Evolutionary conservation across 2,888 invertebrate species (phyloP).

Genomic region (Lepeophtheirus nordmannii): DNA sequence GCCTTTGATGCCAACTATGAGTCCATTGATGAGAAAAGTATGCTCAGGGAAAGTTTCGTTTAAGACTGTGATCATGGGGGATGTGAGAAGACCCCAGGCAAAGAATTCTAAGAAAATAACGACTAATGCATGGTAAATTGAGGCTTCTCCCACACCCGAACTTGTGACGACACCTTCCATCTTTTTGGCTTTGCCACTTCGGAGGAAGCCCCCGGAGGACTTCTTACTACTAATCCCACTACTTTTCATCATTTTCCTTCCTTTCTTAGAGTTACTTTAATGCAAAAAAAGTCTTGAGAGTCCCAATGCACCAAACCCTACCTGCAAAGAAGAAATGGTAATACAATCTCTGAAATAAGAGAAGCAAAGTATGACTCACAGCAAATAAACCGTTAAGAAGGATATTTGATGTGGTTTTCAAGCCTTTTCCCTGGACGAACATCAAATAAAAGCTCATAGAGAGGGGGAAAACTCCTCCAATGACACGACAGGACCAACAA

Average conservation of each 20-base stretch:
- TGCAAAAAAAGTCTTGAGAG: not conserved
- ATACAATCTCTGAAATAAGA: not conserved
- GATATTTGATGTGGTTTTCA: not conserved
- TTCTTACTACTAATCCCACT: not conserved
- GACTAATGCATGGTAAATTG: slow-evolving; percentile 93
- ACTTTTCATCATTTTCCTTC: not conserved
- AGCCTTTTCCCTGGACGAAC: not conserved
- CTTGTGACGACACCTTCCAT: slow-evolving; percentile 24
- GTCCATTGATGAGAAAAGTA: slow-evolving; percentile 97
- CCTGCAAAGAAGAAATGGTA: not conserved
- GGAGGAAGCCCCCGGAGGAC: not conserved
- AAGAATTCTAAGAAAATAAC: slow-evolving; percentile 99
- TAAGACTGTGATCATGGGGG: slow-evolving; percentile 84
- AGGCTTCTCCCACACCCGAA: slow-evolving; percentile 63
- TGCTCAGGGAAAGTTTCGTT: slow-evolving; percentile 97
- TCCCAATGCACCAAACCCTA: not conserved
- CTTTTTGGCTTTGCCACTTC: slow-evolving; percentile 20
- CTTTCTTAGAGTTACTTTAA: not conserved
- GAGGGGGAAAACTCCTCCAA: slow-evolving; percentile 4
- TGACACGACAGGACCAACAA: slow-evolving; percentile 13
- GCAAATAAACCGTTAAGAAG: slow-evolving; percentile 1
- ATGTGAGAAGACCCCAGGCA: slow-evolving; percentile 95
- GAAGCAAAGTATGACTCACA: not conserved
- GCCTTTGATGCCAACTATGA: slow-evolving; percentile 97
- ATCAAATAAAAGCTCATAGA: not conserved